Evolutionary conservation across 2,113 vertebrate species (phyloP).

Genomic region (Siniperca chuatsi): DNA sequence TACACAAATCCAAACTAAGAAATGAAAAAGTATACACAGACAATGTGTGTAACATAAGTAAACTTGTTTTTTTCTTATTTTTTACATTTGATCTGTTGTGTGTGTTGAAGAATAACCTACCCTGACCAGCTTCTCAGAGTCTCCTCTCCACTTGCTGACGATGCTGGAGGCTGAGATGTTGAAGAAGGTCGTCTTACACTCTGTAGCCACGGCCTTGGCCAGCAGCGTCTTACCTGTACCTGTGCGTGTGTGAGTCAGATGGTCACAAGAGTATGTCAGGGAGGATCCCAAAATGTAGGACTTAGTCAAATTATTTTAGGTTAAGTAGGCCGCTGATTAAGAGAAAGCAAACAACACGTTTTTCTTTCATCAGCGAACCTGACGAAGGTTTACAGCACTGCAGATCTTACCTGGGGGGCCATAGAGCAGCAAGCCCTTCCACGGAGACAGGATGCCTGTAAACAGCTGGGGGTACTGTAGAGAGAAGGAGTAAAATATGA

Average conservation of each 20-base stretch:
- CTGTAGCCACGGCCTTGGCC: constrained; percentile 97
- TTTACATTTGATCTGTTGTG: not conserved
- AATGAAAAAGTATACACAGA: not conserved
- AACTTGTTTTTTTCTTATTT: not conserved
- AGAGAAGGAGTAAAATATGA: constrained; percentile 10
- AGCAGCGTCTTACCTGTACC: constrained; percentile 97
- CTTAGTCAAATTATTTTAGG: not conserved
- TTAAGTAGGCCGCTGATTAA: not conserved
- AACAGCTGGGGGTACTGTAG: constrained; percentile 95
- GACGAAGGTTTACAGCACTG: not conserved
- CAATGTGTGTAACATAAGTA: not conserved
- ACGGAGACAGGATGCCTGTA: constrained; percentile 95
- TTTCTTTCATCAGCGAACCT: not conserved
- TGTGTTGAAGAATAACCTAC: constrained; percentile 75
- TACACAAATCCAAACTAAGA: not conserved
- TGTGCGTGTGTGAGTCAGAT: constrained; percentile 50
- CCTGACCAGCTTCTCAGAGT: constrained; percentile 97
- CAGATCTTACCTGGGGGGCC: constrained; percentile 91
- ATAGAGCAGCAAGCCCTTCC: constrained; percentile 95
- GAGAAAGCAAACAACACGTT: not conserved
- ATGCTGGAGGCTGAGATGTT: constrained; percentile 98
- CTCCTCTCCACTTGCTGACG: constrained; percentile 98
- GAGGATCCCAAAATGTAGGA: not conserved
- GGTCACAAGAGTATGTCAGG: not conserved
- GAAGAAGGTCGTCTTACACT: constrained; percentile 97